Evolutionary conservation across 2,888 invertebrate species (phyloP), one percentile per base, ranked within the genome.

Genomic region (Zele albiditarsus): DNA sequence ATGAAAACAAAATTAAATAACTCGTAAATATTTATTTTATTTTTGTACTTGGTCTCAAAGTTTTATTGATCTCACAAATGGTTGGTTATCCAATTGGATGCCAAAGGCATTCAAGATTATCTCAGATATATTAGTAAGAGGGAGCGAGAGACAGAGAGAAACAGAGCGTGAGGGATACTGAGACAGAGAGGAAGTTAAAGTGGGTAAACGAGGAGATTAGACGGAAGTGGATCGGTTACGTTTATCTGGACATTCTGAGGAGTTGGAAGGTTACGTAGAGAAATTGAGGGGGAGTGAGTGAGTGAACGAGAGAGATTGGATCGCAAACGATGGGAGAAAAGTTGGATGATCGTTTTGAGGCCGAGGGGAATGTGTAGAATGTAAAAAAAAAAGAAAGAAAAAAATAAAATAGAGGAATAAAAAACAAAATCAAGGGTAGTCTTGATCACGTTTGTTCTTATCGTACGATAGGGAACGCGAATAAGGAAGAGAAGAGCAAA

Each of bases 201-300:
- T 76, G 75, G 75, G 74, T 60, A 79, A 79, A 75, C 77, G 74
- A 71, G 57, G 74, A 78, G 78, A 79, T 78, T 79, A 78, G 71
- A 75, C 76, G 75, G 78, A 79, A 79, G 78, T 77, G 76, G 74
- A 77, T 74, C 77, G 75, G 76, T 75, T 72, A 71, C 68, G 75
- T 70, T 67, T 73, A 69, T 71, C 66, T 42, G 42, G 75, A 74
- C 72, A 70, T 67, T 38, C 53, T 65, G 46, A 46, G 68, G 27
- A 65, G 46, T 63, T 60, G 66, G 73, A 53, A 20, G 53, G 53
- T 53, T 53, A 53, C 62, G 60, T 28, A 71, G 33, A 60, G 33
- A 63, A 38, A 53, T 53, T 53, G 53, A 20, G 20, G 8, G 20
- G n/a, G n/a, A 53, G 53, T n/a, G 53, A 53, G 20, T n/a, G n/a